Percentiles rank a stretch among this genome's conserved stretches.
These are phyloP conservation scores for Paragorgia papillata DNA, from an alignment of 92 coral and sea anemone genomes.

Conservation along the genomic window DNA sequence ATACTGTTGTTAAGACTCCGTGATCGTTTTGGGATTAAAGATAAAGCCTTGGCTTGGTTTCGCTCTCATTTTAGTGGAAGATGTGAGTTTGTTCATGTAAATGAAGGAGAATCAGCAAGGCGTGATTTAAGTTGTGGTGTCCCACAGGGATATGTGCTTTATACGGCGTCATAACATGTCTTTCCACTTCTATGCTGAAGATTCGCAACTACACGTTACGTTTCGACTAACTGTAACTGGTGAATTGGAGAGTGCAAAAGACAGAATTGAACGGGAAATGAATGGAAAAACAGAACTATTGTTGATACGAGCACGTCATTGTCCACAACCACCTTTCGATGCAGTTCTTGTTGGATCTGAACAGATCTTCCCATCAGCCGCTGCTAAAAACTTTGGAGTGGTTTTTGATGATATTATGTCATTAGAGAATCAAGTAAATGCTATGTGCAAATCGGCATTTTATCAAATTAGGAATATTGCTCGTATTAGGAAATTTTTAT, in stretches of 20 bases:
- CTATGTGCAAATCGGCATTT: conserved; percentile 21
- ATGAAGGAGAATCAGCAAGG: not conserved
- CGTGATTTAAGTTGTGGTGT: no score
- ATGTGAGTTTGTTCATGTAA: conserved; percentile 41
- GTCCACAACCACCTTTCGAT: no score
- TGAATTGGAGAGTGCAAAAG: no score
- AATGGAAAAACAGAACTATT: no score
- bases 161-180: no score
- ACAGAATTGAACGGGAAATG: no score
- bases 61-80: conserved; percentile 29
- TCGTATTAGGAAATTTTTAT: not conserved
- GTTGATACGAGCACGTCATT: no score
- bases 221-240: no score
- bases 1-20: conserved; percentile 38
- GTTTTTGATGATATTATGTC: conserved; percentile 5
- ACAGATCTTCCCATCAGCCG: not conserved
- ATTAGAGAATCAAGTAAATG: not conserved
- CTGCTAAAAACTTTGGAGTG: conserved; percentile 18
- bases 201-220: no score
- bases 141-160: no score
- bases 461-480: conserved; percentile 8
- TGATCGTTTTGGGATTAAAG: conserved; percentile 45
- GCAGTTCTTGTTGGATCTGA: not conserved
- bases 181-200: no score
- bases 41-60: conserved; percentile 50